Percentiles rank a stretch among this genome's conserved stretches.
Conservation (phyloP, 2,888 invertebrate genomes). For the Chydorus sphaericus region DNA sequence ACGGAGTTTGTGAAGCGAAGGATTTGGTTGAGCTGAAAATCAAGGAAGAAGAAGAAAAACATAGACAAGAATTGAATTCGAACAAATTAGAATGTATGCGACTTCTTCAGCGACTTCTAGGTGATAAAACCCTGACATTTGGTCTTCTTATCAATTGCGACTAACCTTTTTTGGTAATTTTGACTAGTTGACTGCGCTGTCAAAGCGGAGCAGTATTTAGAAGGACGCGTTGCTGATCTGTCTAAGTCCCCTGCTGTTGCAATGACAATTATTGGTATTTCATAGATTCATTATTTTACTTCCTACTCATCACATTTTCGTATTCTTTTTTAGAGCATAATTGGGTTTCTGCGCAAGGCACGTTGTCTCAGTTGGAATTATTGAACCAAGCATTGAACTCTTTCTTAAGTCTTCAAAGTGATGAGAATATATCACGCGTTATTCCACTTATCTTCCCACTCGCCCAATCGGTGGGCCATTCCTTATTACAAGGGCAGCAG, state of each 20-base stretch:
- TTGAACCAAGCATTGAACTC: not conserved
- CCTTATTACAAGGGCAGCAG: conserved; percentile 6
- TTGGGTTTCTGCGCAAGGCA: not conserved
- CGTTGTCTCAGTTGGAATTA: not conserved
- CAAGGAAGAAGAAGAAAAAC: conserved; percentile 1
- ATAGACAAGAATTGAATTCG: not conserved
- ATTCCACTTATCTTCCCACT: conserved; percentile 2
- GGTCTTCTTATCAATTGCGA: too few species aligned
- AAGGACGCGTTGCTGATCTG: not conserved
- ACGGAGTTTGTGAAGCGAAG: too few species aligned
- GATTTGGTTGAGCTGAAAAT: too few species aligned
- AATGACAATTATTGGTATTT: not conserved
- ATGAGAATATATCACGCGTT: not conserved
- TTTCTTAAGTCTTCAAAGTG: not conserved
- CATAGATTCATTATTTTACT: not conserved
- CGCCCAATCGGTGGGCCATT: not conserved
- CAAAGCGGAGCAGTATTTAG: conserved; percentile 1
- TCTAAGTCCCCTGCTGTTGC: conserved; percentile 4
- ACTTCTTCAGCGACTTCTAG: not conserved
- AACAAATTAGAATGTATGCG: not conserved
- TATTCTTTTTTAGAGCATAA: not conserved
- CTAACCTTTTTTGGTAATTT: too few species aligned
- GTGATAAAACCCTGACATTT: not conserved
- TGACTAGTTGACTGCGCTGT: not conserved
- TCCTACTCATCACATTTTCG: not conserved